A percentile compares a stretch with the other conserved stretches of the same genome.
phyloP scores from a whole-genome alignment of 2,113 vertebrate genomes.

The Ammodramus savannarum region DNA sequence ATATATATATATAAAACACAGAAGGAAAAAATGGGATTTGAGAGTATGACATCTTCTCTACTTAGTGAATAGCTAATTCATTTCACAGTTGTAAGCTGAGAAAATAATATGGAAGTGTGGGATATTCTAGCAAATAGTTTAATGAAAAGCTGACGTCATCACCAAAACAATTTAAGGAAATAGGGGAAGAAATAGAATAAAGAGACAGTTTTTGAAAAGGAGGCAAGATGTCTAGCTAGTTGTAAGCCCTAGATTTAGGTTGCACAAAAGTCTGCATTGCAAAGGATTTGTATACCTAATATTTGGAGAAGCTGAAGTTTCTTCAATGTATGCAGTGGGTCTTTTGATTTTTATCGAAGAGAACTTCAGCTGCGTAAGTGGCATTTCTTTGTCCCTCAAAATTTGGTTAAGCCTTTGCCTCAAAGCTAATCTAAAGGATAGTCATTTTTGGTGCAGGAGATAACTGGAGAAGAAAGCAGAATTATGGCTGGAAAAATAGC shows the following conservation, averaged over 20 bases:
- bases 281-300: not conserved
- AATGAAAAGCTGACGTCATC: not conserved
- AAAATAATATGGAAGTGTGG: fast-evolving
- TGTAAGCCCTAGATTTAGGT: not conserved
- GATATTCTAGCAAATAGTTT: not conserved
- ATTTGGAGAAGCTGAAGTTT: not conserved
- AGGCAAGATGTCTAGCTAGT: not conserved
- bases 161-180: not conserved
- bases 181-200: not conserved
- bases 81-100: not conserved
- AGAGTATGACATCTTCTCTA: not conserved
- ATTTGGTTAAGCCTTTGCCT: not conserved
- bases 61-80: not conserved
- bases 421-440: not conserved
- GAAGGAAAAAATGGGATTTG: not conserved
- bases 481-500: not conserved
- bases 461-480: not conserved
- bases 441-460: not conserved
- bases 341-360: not conserved
- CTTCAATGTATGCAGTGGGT: not conserved
- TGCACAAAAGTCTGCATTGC: not conserved
- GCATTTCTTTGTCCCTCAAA: not conserved
- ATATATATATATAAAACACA: not conserved
- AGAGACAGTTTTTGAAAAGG: not conserved
- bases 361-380: not conserved